phyloP scores from a whole-genome alignment of 2,888 invertebrate genomes.

The Julus scanicus region DNA sequence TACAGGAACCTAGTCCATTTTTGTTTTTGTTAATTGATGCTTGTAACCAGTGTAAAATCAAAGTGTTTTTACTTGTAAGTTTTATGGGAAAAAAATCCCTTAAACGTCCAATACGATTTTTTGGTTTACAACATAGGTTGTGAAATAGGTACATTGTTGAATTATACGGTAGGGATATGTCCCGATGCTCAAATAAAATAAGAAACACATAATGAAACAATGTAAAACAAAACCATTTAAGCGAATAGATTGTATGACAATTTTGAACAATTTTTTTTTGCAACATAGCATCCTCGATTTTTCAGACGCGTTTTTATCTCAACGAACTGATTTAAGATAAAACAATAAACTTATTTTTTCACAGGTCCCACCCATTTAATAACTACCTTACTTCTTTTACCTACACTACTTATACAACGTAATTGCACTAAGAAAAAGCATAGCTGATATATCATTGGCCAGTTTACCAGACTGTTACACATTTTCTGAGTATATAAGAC shows the following conservation, averaged over 20 bases:
- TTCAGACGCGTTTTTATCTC: constrained; percentile 11
- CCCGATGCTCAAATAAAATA: not conserved
- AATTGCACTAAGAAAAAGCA: not conserved
- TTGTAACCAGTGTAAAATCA: not conserved
- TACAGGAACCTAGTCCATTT: not conserved
- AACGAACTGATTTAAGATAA: not conserved
- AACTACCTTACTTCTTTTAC: not conserved
- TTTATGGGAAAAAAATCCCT: not conserved
- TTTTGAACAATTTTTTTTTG: not conserved
- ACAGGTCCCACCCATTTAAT: not conserved
- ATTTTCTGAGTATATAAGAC: not conserved
- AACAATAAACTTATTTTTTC: not conserved
- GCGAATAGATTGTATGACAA: not conserved
- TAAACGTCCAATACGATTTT: not conserved
- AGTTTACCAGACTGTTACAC: not conserved
- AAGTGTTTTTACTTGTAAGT: not conserved
- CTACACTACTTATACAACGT: not conserved
- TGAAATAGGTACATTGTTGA: not conserved
- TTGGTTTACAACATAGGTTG: not conserved
- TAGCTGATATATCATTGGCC: not conserved
- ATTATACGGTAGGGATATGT: not conserved
- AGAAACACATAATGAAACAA: not conserved
- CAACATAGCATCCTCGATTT: not conserved
- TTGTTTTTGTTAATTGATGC: constrained; percentile 15
- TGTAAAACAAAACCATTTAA: not conserved